A percentile compares a stretch with the other conserved stretches of the same genome.
Evolutionary conservation across 2,888 invertebrate genomes (phyloP).

Genomic region (Proisotoma minuta): DNA sequence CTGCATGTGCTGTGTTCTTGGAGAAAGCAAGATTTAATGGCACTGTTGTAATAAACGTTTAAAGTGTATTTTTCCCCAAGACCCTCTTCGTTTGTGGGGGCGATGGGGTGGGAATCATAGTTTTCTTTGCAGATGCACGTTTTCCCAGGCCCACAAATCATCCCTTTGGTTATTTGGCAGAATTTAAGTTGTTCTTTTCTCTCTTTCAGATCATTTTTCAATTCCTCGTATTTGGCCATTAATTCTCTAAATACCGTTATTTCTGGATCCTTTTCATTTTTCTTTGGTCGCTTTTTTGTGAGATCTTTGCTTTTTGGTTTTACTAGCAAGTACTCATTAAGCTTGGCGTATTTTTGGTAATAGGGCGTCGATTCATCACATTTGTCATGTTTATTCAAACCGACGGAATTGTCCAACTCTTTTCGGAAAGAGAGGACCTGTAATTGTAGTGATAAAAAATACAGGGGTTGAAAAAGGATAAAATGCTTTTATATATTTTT

Average conservation of each 20-base stretch:
- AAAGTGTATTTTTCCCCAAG: not conserved
- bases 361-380: too few relatives aligned
- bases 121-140: not conserved
- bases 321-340: too few relatives aligned
- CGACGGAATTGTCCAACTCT: not conserved
- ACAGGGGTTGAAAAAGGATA: not conserved
- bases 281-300: too few relatives aligned
- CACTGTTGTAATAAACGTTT: not conserved
- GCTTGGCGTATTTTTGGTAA: too few relatives aligned
- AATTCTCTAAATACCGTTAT: too few relatives aligned
- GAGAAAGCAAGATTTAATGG: not conserved
- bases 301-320: too few relatives aligned
- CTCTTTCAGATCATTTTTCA: too few relatives aligned
- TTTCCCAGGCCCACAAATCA: not conserved
- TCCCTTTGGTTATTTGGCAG: not conserved
- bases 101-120: not conserved
- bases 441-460: not conserved
- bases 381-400: not conserved
- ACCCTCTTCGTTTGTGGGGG: too few relatives aligned
- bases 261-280: too few relatives aligned
- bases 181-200: too few relatives aligned
- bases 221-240: too few relatives aligned
- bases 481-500: not conserved
- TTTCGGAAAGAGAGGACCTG: not conserved
- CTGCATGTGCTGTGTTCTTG: not conserved